These are phyloP conservation scores for Pantherophis vulpinus DNA, from an alignment of 2,797 vertebrate species.

Conservation along the genomic window DNA sequence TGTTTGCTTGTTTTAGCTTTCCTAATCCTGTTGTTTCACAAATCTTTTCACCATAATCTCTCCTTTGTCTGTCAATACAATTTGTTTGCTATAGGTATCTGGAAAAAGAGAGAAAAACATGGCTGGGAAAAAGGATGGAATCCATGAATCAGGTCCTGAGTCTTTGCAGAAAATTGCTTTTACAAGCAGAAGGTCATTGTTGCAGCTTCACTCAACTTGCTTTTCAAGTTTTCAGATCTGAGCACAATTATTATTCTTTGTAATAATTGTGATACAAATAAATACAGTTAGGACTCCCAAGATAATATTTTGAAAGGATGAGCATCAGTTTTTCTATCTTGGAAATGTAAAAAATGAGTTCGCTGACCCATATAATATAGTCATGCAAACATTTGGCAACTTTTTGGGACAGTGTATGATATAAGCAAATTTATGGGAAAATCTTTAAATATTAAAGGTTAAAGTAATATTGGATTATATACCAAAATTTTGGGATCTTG, in stretches of 20 bases:
- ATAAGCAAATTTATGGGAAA: neutral
- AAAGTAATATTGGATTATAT: neutral
- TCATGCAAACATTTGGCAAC: neutral
- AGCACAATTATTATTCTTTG: neutral
- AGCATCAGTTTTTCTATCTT: neutral
- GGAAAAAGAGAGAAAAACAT: slow-evolving; percentile 43
- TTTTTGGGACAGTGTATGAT: neutral
- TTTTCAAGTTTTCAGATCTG: neutral
- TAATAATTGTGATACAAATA: neutral
- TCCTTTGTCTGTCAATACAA: slow-evolving; percentile 67
- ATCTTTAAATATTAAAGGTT: neutral
- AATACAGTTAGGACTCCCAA: neutral
- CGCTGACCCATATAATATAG: neutral
- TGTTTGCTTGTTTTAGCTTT: slow-evolving; percentile 64
- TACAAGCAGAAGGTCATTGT: neutral
- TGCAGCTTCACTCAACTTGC: neutral
- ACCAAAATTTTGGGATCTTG: neutral
- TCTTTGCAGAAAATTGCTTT: neutral
- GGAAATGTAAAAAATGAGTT: neutral
- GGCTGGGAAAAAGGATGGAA: slow-evolving; percentile 40
- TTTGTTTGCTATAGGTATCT: slow-evolving; percentile 58
- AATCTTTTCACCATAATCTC: slow-evolving; percentile 69
- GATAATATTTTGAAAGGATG: neutral
- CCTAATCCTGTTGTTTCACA: slow-evolving; percentile 65
- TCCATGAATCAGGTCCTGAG: slow-evolving; percentile 22